Percentiles rank a stretch among this genome's conserved stretches.
Conservation (phyloP, 2,113 vertebrate species). For the Heptranchias perlo region DNA sequence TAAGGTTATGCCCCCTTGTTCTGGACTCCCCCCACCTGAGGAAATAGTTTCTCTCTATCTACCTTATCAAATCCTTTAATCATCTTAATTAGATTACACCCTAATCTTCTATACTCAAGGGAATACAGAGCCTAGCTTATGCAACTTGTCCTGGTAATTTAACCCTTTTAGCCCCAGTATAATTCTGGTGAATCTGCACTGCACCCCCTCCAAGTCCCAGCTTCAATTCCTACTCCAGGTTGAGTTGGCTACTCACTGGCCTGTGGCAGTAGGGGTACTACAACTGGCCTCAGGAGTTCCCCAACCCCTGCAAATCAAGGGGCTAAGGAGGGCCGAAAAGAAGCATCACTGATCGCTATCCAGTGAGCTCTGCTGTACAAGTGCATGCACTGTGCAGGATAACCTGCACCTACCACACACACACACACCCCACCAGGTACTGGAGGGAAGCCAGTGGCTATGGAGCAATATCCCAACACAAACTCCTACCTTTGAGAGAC, state of each 20-base stretch:
- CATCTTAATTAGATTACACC: too few species aligned
- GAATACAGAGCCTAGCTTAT: too few species aligned
- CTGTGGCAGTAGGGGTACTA: not conserved
- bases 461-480: not conserved
- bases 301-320: not conserved
- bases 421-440: too few species aligned
- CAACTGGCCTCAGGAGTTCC: not conserved
- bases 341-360: not conserved
- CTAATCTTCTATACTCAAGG: too few species aligned
- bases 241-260: not conserved
- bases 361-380: not conserved
- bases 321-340: not conserved
- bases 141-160: too few species aligned
- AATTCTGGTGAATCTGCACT: too few species aligned
- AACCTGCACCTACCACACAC: not conserved
- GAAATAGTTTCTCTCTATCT: too few species aligned
- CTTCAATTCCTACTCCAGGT: not conserved
- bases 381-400: not conserved
- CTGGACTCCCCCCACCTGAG: too few species aligned
- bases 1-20: too few species aligned
- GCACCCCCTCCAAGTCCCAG: too few species aligned
- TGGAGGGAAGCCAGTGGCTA: not conserved
- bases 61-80: too few species aligned
- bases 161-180: too few species aligned
- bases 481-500: not conserved